Evolutionary conservation across 2,113 vertebrate genomes (phyloP), one percentile per base, ranked within the genome.

Genomic region (Naja naja): DNA sequence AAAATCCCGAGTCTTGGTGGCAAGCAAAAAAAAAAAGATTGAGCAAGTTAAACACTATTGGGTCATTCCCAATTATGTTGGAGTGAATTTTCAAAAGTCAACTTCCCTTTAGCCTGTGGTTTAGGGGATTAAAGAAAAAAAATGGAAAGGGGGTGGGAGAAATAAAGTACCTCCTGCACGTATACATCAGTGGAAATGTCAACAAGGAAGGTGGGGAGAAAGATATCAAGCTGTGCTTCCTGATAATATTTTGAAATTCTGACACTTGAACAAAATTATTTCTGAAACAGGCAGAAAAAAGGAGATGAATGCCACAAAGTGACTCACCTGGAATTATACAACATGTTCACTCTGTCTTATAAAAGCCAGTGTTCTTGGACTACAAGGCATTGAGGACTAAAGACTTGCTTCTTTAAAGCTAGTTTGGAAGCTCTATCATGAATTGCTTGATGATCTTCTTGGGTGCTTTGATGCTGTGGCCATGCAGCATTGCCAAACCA

Each of bases 101-200:
- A 60, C 74, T 93, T 90, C 74, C 89, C 53, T 86, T 1, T 64
- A 52, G 30, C 4, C n/a, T 87, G 45, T 64, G 74, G 74, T 52
- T 90, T 87, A 27, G 54, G 45, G 54, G 54, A 34, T 43, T 47
- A 93, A 93, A 86, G 69, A 11, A 43, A 52, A 14, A 43, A 16
- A 64, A 69, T 5, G 16, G 9, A 39, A 30, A 89, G n/a, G 34
- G 43, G 1, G 39, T 27, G 27, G 23, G 16, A 39, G 14, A 43
- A 64, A 90, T 54, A 49, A 85, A 34, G 6, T 85, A 18, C 53
- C 88, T 89, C 43, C 43, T 55, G 39, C 53, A 39, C 39, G n/a
- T 14, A 45, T 39, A 64, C 74, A 93, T 90, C 55, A 53, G 54
- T 90, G 45, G 88, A 90, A 93, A 93, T 87, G 92, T 90, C 92